Evolutionary conservation across 2,888 invertebrate species (phyloP).

Genomic region (Microctonus hyperodae): DNA sequence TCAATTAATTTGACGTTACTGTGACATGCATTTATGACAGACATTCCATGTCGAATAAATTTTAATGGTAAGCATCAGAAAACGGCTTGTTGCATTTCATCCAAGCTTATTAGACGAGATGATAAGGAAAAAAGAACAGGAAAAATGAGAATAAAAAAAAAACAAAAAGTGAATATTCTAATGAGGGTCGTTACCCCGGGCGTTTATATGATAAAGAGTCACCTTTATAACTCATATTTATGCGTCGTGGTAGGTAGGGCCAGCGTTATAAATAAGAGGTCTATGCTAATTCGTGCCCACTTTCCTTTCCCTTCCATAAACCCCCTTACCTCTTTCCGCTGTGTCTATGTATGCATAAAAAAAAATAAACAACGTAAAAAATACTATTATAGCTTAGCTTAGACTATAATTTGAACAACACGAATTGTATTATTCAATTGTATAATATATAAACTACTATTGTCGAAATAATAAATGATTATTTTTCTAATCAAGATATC

Average conservation of each 20-base stretch:
- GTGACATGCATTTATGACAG: not conserved
- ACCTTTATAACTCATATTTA: constrained; percentile 55
- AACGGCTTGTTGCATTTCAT: not conserved
- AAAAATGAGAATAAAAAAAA: too few species aligned
- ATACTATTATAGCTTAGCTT: not conserved
- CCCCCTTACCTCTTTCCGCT: constrained; percentile 22
- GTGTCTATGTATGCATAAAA: constrained; percentile 12
- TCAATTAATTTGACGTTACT: constrained; percentile 39
- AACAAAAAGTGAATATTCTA: constrained; percentile 18
- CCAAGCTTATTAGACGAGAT: not conserved
- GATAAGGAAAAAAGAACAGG: too few species aligned
- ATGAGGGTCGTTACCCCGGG: constrained; percentile 31
- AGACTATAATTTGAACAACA: not conserved
- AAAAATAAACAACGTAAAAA: not conserved
- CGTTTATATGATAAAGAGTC: constrained; percentile 58
- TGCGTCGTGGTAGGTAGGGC: constrained; percentile 44
- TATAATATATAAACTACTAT: too few species aligned
- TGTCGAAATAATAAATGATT: not conserved
- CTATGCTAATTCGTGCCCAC: constrained; percentile 45
- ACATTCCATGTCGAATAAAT: constrained; percentile 18
- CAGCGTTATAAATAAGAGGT: constrained; percentile 50
- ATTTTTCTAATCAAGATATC: not conserved
- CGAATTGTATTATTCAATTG: not conserved
- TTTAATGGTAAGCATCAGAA: not conserved
- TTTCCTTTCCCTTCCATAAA: too few species aligned